These are phyloP conservation scores for Idris sp. DNA, from an alignment of 1,140 invertebrate genomes.

Conservation along the genomic window DNA sequence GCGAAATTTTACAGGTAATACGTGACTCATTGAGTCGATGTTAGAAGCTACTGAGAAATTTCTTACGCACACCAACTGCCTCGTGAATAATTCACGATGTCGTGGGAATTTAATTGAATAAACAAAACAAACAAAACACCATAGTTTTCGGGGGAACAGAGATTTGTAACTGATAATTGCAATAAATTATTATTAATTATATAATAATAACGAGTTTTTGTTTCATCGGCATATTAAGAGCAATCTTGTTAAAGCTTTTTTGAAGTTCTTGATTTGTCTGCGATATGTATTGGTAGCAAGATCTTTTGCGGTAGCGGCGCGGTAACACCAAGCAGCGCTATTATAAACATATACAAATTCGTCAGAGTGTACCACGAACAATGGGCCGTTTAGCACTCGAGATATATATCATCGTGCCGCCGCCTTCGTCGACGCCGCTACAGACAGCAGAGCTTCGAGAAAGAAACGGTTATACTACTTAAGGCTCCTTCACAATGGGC, in stretches of 20 bases:
- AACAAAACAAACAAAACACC: slow-evolving; percentile 9
- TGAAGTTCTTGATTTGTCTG: slow-evolving; percentile 62
- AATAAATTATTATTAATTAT: too few species aligned
- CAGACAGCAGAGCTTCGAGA: slow-evolving; percentile 49
- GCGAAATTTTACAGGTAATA: slow-evolving; percentile 45
- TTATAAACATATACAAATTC: slow-evolving; percentile 79
- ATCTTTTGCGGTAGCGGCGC: slow-evolving; percentile 47
- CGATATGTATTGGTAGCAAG: slow-evolving; percentile 55
- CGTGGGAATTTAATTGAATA: slow-evolving; percentile 37
- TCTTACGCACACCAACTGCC: slow-evolving; percentile 31
- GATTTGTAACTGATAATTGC: too few species aligned
- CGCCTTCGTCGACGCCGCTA: slow-evolving; percentile 61
- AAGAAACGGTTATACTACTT: slow-evolving; percentile 63
- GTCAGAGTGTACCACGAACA: slow-evolving; percentile 76
- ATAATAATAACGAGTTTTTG: too few species aligned
- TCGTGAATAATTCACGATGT: slow-evolving; percentile 7
- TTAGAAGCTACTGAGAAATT: slow-evolving; percentile 43
- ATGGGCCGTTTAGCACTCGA: slow-evolving; percentile 77
- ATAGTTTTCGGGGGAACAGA: slow-evolving; percentile 1
- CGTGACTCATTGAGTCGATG: slow-evolving; percentile 41
- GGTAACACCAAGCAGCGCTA: slow-evolving; percentile 67
- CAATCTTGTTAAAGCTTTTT: slow-evolving; percentile 30
- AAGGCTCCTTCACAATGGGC: too few species aligned
- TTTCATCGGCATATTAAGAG: slow-evolving; percentile 35
- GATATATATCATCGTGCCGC: slow-evolving; percentile 77